Conservation (phyloP, 2,113 vertebrate genomes). For the Morone saxatilis region DNA sequence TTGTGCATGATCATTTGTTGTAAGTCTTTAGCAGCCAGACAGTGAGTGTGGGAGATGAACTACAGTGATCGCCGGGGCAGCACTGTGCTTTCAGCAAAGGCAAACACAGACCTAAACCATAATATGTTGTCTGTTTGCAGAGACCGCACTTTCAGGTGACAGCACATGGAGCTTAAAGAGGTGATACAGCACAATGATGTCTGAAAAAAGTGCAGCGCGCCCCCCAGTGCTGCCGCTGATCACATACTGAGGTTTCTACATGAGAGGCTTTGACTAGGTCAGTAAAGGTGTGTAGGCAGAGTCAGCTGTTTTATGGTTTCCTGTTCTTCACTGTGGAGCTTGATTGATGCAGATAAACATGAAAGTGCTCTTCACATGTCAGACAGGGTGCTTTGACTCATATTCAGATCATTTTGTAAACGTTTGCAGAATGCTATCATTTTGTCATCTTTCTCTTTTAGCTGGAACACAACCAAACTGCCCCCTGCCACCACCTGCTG, state of each 20-base stretch:
- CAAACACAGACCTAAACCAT: background rate
- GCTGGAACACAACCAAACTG: background rate
- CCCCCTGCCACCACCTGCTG: background rate
- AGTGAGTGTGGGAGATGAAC: background rate
- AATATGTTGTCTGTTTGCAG: background rate
- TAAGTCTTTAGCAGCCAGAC: background rate
- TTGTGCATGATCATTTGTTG: background rate
- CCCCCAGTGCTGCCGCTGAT: background rate
- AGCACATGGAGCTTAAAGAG: background rate
- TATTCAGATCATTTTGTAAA: background rate
- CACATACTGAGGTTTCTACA: background rate
- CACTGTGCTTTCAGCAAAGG: background rate
- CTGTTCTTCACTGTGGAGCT: background rate
- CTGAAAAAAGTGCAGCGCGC: too few species aligned
- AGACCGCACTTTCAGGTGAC: slow-evolving; percentile 3
- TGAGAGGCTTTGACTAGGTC: slow-evolving; percentile 4
- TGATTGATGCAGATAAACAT: background rate
- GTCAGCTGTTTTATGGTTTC: background rate
- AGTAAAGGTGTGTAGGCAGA: slow-evolving; percentile 4
- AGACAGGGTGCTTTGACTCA: background rate
- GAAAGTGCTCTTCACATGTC: background rate
- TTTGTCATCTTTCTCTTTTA: background rate
- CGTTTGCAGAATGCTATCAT: background rate
- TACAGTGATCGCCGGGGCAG: background rate
- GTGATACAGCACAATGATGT: background rate